A percentile compares a stretch with the other conserved stretches of the same genome.
These are phyloP conservation scores for Tipula vernalis DNA, from an alignment of 2,888 invertebrate species.

Conservation along the genomic window DNA sequence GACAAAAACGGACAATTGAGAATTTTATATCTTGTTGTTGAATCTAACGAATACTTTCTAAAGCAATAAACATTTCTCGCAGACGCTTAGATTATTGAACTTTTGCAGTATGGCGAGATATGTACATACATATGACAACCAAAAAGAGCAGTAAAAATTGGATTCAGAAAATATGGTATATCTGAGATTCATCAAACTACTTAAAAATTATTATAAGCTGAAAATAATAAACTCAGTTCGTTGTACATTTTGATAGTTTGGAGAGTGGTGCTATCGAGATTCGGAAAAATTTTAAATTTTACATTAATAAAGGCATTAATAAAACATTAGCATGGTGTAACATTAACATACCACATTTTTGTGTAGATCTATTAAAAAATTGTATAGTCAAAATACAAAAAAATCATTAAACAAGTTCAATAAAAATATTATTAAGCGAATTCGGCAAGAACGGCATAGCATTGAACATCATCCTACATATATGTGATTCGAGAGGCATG, in stretches of 20 bases:
- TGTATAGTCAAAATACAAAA: background rate
- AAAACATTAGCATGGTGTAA: background rate
- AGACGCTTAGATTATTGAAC: background rate
- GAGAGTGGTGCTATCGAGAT: background rate
- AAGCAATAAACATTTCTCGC: background rate
- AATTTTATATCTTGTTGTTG: background rate
- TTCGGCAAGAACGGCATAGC: background rate
- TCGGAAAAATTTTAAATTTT: background rate
- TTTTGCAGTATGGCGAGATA: background rate
- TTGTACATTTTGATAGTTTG: background rate
- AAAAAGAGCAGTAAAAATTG: background rate
- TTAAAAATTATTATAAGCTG: background rate
- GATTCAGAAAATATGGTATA: background rate
- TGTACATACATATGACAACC: background rate
- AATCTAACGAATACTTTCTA: no score
- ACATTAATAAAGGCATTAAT: background rate
- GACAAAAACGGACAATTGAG: no score
- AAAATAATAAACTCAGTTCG: background rate
- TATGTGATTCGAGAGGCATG: background rate
- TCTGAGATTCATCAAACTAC: background rate
- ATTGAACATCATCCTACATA: background rate
- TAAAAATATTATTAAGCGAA: background rate
- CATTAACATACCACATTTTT: background rate
- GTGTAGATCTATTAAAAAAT: background rate
- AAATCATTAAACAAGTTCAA: background rate